A percentile compares a stretch with the other conserved stretches of the same genome.
These are phyloP conservation scores for Poeciliopsis infans DNA, from an alignment of 2,797 vertebrate genomes.

Conservation along the genomic window DNA sequence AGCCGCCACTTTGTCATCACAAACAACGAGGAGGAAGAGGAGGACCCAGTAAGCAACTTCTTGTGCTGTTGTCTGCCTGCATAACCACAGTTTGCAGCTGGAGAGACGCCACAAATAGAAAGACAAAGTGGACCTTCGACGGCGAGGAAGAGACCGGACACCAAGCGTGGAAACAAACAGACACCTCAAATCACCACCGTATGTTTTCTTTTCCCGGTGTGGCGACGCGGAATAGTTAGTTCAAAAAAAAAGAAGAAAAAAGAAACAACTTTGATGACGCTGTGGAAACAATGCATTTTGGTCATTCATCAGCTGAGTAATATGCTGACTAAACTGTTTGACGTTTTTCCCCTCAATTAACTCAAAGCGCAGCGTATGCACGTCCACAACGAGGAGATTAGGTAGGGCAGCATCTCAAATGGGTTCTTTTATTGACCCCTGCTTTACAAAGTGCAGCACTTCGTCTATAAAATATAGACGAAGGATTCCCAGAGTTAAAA, in stretches of 20 bases:
- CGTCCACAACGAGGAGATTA: constrained; percentile 51
- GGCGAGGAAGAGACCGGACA: constrained; percentile 28
- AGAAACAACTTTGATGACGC: constrained; percentile 32
- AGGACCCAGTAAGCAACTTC: constrained; percentile 15
- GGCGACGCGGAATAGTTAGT: constrained; percentile 13
- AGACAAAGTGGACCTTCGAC: constrained; percentile 39
- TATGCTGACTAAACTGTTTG: constrained; percentile 63
- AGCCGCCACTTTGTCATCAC: constrained; percentile 1
- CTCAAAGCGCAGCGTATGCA: constrained; percentile 41
- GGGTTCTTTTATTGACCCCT: constrained; percentile 47
- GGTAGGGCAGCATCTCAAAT: constrained; percentile 50
- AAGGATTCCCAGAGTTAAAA: constrained; percentile 38
- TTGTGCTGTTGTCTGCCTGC: constrained; percentile 24
- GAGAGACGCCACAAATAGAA: constrained; percentile 34
- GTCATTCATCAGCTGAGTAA: constrained; percentile 59
- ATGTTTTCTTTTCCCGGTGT: constrained; percentile 33
- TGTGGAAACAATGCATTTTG: constrained; percentile 47
- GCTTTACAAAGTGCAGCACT: constrained; percentile 36
- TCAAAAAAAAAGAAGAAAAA: constrained; percentile 9
- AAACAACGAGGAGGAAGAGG: not conserved
- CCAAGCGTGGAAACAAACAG: constrained; percentile 44
- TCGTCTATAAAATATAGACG: constrained; percentile 31
- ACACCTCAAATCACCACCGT: constrained; percentile 43
- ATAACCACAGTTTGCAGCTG: constrained; percentile 36
- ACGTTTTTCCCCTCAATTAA: constrained; percentile 64